A percentile compares a stretch with the other conserved stretches of the same genome.
Conservation (phyloP, 2,113 vertebrate genomes). For the Plectropomus leopardus region DNA sequence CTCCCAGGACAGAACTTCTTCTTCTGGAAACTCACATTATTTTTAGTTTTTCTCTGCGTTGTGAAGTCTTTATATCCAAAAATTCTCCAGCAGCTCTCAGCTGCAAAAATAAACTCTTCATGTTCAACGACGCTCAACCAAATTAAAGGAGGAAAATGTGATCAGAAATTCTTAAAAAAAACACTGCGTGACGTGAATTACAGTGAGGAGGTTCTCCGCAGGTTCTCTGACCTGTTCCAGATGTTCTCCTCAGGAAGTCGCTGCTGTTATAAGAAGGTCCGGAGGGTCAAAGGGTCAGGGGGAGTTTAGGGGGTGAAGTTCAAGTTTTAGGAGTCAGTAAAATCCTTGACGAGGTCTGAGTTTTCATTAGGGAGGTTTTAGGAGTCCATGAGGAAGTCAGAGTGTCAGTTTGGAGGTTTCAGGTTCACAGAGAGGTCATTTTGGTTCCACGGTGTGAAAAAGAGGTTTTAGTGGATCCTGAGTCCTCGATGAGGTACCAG, state of each 20-base stretch:
- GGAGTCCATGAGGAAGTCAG: neutral
- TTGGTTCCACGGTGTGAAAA: neutral
- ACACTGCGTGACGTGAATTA: neutral
- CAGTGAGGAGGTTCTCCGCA: neutral
- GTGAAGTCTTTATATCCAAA: conserved; percentile 32
- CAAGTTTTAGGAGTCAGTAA: neutral
- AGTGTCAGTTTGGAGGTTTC: too few species aligned
- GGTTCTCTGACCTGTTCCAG: neutral
- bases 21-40: conserved; percentile 49
- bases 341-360: neutral
- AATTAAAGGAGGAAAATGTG: neutral
- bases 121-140: neutral
- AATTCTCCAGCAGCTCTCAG: conserved; percentile 16
- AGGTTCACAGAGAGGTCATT: neutral
- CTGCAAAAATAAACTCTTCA: conserved; percentile 16
- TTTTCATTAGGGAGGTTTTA: neutral
- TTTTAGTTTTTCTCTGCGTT: conserved; percentile 45
- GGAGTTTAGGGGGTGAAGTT: neutral
- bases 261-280: conserved; percentile 7
- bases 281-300: neutral
- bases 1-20: conserved; percentile 50
- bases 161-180: neutral
- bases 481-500: neutral
- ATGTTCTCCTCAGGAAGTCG: neutral
- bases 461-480: too few species aligned